Evolutionary conservation across 2,113 vertebrate genomes (phyloP).

Genomic region (Emydocephalus ijimae): DNA sequence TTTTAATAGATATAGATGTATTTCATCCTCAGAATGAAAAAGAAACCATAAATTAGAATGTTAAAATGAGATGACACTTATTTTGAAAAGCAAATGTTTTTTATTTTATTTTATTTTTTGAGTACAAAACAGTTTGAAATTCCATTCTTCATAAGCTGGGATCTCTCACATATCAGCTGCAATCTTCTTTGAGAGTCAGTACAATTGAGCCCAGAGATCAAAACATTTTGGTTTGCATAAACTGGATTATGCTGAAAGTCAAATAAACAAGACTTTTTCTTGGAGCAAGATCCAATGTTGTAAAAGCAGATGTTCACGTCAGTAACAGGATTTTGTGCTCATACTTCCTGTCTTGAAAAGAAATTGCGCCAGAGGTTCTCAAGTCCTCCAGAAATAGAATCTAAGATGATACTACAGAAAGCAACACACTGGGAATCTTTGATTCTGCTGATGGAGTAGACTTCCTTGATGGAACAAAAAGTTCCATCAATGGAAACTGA

Average conservation of each 20-base stretch:
- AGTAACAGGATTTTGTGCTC: not conserved
- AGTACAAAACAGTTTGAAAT: not conserved
- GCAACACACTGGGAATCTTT: not conserved
- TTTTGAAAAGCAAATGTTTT: not conserved
- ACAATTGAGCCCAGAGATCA: not conserved
- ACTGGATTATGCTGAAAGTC: not conserved
- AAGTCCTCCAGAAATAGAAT: not conserved
- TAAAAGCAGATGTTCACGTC: not conserved
- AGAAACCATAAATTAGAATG: not conserved
- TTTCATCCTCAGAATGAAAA: not conserved
- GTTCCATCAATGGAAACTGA: not conserved
- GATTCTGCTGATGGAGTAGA: not conserved
- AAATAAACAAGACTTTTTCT: not conserved
- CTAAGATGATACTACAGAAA: not conserved
- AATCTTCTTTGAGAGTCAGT: not conserved
- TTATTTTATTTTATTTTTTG: not conserved
- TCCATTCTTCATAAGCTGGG: not conserved
- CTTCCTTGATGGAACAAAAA: not conserved
- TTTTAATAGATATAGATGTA: not conserved
- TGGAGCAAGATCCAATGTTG: not conserved
- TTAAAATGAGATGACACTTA: not conserved
- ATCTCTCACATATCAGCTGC: not conserved
- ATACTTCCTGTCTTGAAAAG: not conserved
- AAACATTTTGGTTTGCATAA: not conserved
- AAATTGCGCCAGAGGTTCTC: not conserved